These are phyloP conservation scores for Rhyzopertha dominica DNA, from an alignment of 1,140 invertebrate genomes.

Conservation along the genomic window DNA sequence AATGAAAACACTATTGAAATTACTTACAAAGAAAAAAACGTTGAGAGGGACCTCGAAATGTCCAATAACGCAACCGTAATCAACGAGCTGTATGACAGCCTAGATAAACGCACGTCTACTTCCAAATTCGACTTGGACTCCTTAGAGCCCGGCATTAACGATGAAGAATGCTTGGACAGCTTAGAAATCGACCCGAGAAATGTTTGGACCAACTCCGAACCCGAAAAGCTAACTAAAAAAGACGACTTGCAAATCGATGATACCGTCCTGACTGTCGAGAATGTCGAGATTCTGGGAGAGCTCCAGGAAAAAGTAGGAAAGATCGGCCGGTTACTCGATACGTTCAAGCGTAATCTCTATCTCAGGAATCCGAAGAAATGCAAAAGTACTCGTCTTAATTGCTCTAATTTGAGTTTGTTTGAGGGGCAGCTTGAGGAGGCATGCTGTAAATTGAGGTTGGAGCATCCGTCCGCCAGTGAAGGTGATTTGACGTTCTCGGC, in stretches of 20 bases:
- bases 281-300: conserved; percentile 53
- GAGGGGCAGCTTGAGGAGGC: too few species aligned
- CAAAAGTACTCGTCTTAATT: too few species aligned
- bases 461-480: too few species aligned
- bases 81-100: conserved; percentile 39
- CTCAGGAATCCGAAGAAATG: too few species aligned
- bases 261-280: conserved; percentile 45
- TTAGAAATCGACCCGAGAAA: conserved; percentile 19
- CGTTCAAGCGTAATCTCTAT: conserved; percentile 62
- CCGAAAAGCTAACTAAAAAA: conserved; percentile 16
- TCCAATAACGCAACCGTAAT: conserved; percentile 23
- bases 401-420: too few species aligned
- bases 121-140: conserved; percentile 37
- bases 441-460: too few species aligned
- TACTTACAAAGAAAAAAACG: conserved; percentile 41
- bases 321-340: conserved; percentile 61
- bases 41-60: conserved; percentile 38
- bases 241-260: conserved; percentile 38
- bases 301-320: conserved; percentile 62
- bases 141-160: conserved; percentile 36
- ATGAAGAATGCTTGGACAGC: conserved; percentile 30
- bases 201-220: not conserved
- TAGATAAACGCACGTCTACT: conserved; percentile 34
- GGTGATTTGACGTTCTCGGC: too few species aligned
- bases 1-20: conserved; percentile 39